Base-by-base conservation (phyloP, 2,888 invertebrate species). In the Chaitophorus viminalis region DNA sequence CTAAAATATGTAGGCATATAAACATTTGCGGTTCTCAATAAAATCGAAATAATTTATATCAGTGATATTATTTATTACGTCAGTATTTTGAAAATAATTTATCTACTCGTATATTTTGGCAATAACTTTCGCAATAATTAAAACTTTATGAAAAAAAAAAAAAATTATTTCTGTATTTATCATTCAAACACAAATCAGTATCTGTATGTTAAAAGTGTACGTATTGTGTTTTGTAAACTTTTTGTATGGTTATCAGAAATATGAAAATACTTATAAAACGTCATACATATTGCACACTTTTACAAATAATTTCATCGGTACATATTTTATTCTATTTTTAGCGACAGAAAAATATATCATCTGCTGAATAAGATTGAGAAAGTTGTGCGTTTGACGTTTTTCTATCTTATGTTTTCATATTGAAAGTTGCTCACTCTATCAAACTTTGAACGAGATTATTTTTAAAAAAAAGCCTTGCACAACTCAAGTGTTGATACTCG, bases 381-480 rank as follows among this genome's bases (percentile, higher is more conserved):
- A 82, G 21, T 54, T 54, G 54, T 3, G 33, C n/a, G 9, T 36
- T 60, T 60, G 74, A 74, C 33, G 72, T 25, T 54, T 72, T 72
- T 72, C 31, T 82, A 72, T 74, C 52, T 54, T 54, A 39, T 84
- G 65, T 76, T 84, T 84, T 46, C 46, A 31, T 76, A 65, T 76
- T 84, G 60, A 46, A 65, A 65, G 76, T 76, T 54, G 1, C 60
- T 79, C 74, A 54, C 18, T 76, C 8, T 17, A 65, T 84, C 31
- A 76, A 84, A 84, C 65, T 76, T 84, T 76, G 3, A 39, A 65
- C 31, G 68, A 84, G 60, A 84, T 76, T 65, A 84, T 84, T 76
- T 76, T 84, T 76, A 75, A 60, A 31, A 65, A 39, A 54, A 74
- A 83, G 21, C 39, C 46, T 76, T 29, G 31, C 36, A 76, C 31